Evolutionary conservation across 2,888 invertebrate species (phyloP), one percentile per base, ranked within the genome.

Genomic region (Trichogramma evanescens): DNA sequence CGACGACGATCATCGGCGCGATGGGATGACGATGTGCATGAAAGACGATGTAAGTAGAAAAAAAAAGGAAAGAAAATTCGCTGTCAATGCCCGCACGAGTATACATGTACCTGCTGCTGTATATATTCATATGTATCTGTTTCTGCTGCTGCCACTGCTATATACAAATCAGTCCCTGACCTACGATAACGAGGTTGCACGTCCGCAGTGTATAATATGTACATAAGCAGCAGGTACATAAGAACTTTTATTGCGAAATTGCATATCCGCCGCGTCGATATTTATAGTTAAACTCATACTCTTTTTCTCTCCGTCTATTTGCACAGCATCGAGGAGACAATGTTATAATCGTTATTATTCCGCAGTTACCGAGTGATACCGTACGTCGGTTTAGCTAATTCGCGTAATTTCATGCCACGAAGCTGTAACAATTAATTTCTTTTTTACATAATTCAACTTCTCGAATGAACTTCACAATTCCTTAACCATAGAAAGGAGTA

Each of bases 101-200:
- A 48, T 58, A 26, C 3, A 26, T 26, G 26, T 26, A 26, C 26
- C 26, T 26, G 26, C 26, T 26, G 26, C 26, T 26, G 26, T 26
- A 26, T 26, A 26, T 26, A 26, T 26, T 26, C 26, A 26, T 26
- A 26, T 26, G 26, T 26, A 26, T 26, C 26, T 26, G 26, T 26
- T 26, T 26, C 26, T 26, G 2, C 26, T 26, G 26, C 26, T 26
- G 13, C 13, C 2, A 3, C 26, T 26, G 26, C 26, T 26, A 26
- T 26, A 26, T 26, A 26, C 26, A 26, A 26, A n/a, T 54, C 52
- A 49, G 56, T 45, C 61, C 63, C 61, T 65, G 63, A 65, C 65
- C 65, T 62, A 58, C 46, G 59, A 56, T 63, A 63, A 61, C 54
- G 61, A 56, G 57, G 61, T 55, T 63, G 42, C 41, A 54, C 49